Conservation (phyloP, 2,888 invertebrate species). For the Ecliptopera silaceata region DNA sequence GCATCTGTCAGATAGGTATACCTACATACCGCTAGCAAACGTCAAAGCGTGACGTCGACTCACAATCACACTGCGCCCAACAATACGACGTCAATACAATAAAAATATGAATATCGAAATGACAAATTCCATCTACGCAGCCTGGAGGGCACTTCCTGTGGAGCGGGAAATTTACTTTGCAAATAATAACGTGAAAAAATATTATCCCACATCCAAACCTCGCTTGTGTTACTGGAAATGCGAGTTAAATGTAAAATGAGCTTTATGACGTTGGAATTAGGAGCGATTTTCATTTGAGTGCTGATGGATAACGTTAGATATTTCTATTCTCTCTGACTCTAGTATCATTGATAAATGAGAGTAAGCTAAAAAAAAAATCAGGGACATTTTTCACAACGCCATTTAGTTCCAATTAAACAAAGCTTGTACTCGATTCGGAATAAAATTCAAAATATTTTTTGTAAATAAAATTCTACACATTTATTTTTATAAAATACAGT, state of each 20-base stretch:
- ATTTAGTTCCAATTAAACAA: too few species aligned
- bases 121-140: conserved; percentile 36
- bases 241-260: background rate
- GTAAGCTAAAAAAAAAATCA: too few species aligned
- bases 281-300: background rate
- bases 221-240: background rate
- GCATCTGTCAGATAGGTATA: background rate
- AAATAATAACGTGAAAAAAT: conserved; percentile 43
- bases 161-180: conserved; percentile 42
- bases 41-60: conserved; percentile 3
- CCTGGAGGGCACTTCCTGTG: conserved; percentile 36
- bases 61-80: conserved; percentile 9
- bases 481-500: too few species aligned
- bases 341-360: too few species aligned
- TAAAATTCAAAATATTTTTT: too few species aligned
- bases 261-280: background rate
- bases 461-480: too few species aligned
- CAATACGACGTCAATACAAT: conserved; percentile 27
- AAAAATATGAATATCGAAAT: conserved; percentile 39
- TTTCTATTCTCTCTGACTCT: too few species aligned
- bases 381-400: too few species aligned
- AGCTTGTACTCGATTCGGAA: too few species aligned
- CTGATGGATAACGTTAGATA: too few species aligned
- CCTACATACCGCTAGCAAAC: background rate
- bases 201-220: conserved; percentile 36